Evolutionary conservation across 2,797 vertebrate species (phyloP), one percentile per base, ranked within the genome.

Genomic region (Lacerta bilineata): DNA sequence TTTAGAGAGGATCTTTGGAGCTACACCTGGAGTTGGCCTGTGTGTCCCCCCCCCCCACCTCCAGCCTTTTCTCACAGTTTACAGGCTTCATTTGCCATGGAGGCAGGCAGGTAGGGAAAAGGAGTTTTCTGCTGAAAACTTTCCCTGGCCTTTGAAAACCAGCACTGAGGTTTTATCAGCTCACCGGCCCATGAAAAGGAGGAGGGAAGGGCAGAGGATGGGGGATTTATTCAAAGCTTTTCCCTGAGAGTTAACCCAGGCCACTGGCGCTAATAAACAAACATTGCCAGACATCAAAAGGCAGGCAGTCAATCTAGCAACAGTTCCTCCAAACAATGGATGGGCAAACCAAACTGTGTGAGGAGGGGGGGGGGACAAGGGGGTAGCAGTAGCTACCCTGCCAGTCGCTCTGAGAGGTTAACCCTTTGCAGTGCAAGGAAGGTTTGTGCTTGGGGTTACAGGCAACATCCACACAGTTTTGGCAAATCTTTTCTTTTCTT

Each of bases 251-350:
- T 95, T 96, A 96, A 96, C 95, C 96, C 97, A 97, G 97, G 97
- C 97, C 94, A 90, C 96, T 97, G 98, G 97, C 97, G 97, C 98
- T 98, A 95, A 97, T 98, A 97, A 98, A 98, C 97, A 98, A 98
- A 98, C 97, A 98, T 89, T 93, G 94, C 92, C 96, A 95, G 95
- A 97, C 97, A 97, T 98, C 97, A 98, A 98, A 98, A 97, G 97
- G 95, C 92, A 82, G 93, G 92, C 96, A 96, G 97, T 92, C 96
- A 97, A 96, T 96, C 95, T 90, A 61, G 95, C 93, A 95, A 95
- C 94, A 94, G 93, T 93, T 88, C 93, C 93, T 93, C 92, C 96
- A 95, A 96, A 96, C 96, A 97, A 96, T 95, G 95, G 94, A 90
- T 90, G 91, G 94, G 94, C 93, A 95, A 95, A 78, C 92, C 92